phyloP scores from a whole-genome alignment of 2,113 vertebrate species.

The Elephas maximus region DNA sequence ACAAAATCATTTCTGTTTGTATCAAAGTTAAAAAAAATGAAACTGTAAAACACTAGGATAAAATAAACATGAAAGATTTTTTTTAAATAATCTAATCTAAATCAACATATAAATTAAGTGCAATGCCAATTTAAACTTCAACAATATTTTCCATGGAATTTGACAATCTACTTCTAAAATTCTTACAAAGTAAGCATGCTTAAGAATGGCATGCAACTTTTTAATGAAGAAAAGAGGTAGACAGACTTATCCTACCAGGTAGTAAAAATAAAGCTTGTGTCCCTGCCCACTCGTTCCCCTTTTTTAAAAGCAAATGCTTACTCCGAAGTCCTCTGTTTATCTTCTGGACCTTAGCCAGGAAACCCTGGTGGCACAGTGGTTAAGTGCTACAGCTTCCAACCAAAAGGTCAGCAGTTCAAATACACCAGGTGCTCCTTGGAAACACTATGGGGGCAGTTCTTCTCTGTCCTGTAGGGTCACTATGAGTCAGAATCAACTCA shows the following conservation, averaged over 20 bases:
- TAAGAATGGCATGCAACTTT: neutral
- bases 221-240: neutral
- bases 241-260: neutral
- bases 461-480: too few relatives aligned
- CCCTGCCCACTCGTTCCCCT: neutral
- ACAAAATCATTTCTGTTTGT: neutral
- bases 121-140: neutral
- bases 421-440: too few relatives aligned
- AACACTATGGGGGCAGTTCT: too few relatives aligned
- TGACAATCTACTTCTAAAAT: neutral
- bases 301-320: neutral
- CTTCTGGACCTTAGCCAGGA: neutral
- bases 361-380: too few relatives aligned
- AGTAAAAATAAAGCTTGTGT: neutral
- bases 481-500: too few relatives aligned
- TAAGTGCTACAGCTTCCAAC: too few relatives aligned
- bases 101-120: neutral
- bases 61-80: neutral
- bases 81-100: constrained; percentile 8
- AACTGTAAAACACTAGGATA: neutral
- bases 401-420: too few relatives aligned
- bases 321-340: neutral
- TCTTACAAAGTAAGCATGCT: neutral
- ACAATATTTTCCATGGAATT: neutral
- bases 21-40: neutral